Base-by-base conservation (phyloP, 2,888 invertebrate genomes). In the Trichopria drosophilae region DNA sequence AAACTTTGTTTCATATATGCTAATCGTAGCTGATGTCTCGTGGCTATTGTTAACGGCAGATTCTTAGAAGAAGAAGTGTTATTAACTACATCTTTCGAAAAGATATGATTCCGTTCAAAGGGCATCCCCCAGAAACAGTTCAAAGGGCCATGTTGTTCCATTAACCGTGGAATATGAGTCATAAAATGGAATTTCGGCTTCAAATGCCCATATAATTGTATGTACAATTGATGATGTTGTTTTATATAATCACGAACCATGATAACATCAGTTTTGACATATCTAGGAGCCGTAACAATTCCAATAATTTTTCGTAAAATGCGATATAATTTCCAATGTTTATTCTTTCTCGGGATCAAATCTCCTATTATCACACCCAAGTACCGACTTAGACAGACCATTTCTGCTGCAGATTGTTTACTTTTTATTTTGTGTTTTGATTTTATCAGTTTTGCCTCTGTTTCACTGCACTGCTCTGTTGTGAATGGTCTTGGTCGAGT, bases 251-350 rank as follows among this genome's bases (percentile, higher is more conserved):
- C n/a, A n/a, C n/a, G n/a, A n/a, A n/a, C n/a, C n/a, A n/a, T n/a
- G n/a, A n/a, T n/a, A n/a, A n/a, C n/a, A n/a, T n/a, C n/a, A n/a
- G n/a, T n/a, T n/a, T n/a, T n/a, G n/a, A n/a, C n/a, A 26, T 46
- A n/a, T 7, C 36, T 45, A 13, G 41, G 46, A 9, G 46, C 41
- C 4, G 51, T 51, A 9, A 51, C 45, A 28, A 51, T 45, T 19
- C 45, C 51, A 13, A 45, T 13, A 22, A 51, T 51, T 22, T 35
- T 3, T 36, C 35, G 22, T 13, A 51, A 29, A 13, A 19, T 28
- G 12, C 45, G 12, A 24, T 51, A 51, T 13, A 51, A 47, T 2
- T 23, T 2, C 42, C 52, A 52, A 23, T 36, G 22, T 15, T 10
- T 9, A 26, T 42, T 18, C 24, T 20, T 15, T 7, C 24, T 3